Conservation (phyloP, 1,140 invertebrate genomes). For the Aphelenchoides fujianensis region DNA sequence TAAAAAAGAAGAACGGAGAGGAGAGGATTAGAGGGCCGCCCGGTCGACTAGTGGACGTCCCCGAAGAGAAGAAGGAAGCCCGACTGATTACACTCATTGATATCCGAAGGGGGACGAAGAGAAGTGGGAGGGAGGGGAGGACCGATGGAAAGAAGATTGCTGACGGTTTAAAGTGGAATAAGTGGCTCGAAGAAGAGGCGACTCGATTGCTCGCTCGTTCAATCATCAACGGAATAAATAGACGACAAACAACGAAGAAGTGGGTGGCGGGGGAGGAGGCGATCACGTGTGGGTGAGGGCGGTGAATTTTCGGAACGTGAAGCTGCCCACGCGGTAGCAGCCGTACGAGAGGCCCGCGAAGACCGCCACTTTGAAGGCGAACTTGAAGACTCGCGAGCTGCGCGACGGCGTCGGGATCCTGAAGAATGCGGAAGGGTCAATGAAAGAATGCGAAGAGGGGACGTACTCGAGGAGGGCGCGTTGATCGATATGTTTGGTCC, state of each 20-base stretch:
- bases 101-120: not conserved
- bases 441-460: slow-evolving; percentile 11
- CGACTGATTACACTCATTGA: not conserved
- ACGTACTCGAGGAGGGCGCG: slow-evolving; percentile 41
- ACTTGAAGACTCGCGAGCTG: slow-evolving; percentile 20
- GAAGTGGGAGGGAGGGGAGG: not conserved
- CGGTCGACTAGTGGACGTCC: no score
- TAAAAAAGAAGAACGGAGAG: slow-evolving; percentile 5
- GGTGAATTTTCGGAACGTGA: slow-evolving; percentile 20
- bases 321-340: slow-evolving; percentile 29
- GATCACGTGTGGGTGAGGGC: not conserved
- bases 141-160: not conserved
- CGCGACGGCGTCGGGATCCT: slow-evolving; percentile 34
- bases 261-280: no score
- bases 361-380: slow-evolving; percentile 18
- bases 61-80: not conserved
- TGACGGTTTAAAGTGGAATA: not conserved
- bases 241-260: slow-evolving; percentile 2
- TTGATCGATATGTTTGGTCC: slow-evolving; percentile 49
- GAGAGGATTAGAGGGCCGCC: no score
- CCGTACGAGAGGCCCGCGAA: slow-evolving; percentile 20
- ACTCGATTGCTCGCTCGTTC: not conserved
- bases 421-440: slow-evolving; percentile 28
- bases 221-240: slow-evolving; percentile 8
- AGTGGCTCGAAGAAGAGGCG: no score